Percentiles rank a stretch among this genome's conserved stretches.
phyloP scores from a whole-genome alignment of 1,140 invertebrate genomes.

The Drosophila watanabei region DNA sequence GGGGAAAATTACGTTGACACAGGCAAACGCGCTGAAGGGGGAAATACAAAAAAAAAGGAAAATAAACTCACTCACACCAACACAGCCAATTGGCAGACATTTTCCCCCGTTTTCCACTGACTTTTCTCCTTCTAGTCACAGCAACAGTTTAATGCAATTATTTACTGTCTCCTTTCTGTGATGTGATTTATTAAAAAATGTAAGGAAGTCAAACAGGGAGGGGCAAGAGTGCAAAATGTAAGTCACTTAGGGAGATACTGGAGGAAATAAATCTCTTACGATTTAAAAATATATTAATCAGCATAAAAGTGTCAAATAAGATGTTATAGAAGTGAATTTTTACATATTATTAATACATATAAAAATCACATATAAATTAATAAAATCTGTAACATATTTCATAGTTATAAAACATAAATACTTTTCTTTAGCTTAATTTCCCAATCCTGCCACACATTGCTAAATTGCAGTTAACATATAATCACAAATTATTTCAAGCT shows the following conservation, averaged over 20 bases:
- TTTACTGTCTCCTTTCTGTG: conserved; percentile 24
- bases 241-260: not conserved
- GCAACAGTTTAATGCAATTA: conserved; percentile 54
- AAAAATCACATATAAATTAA: not conserved
- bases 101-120: not conserved
- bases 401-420: not conserved
- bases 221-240: not conserved
- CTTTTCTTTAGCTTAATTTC: too few species aligned
- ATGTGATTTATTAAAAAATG: conserved; percentile 9
- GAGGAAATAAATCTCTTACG: not conserved
- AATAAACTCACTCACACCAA: conserved; percentile 14
- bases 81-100: conserved; percentile 36
- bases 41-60: conserved; percentile 8
- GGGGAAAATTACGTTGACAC: conserved; percentile 79
- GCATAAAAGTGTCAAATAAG: not conserved
- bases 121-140: not conserved
- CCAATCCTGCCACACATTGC: not conserved
- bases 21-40: conserved; percentile 44
- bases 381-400: not conserved
- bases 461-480: not conserved
- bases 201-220: not conserved
- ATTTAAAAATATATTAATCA: not conserved
- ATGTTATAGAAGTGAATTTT: too few species aligned
- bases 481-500: not conserved
- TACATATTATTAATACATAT: not conserved